phyloP scores from a whole-genome alignment of 2,797 vertebrate species.

The Dipus sagitta region DNA sequence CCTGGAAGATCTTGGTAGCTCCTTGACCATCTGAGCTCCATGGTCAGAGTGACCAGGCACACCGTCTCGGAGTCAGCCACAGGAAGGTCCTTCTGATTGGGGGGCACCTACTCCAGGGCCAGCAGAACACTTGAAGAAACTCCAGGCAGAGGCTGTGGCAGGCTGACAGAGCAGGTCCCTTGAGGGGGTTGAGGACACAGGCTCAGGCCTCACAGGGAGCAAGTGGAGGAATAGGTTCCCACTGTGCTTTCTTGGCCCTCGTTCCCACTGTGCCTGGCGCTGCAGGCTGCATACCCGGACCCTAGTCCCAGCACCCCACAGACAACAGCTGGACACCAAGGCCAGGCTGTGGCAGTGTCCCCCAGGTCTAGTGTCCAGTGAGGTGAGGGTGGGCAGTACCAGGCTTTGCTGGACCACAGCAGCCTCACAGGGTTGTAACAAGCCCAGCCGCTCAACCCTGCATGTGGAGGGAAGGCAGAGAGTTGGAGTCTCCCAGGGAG shows the following conservation, averaged over 20 bases:
- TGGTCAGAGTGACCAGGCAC: background rate
- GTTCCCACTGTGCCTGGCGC: background rate
- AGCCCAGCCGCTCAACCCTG: no score
- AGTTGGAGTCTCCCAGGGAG: background rate
- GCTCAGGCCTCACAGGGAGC: no score
- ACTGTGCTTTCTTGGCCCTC: background rate
- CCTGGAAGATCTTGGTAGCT: no score
- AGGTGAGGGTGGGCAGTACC: background rate
- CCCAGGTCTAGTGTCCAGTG: background rate
- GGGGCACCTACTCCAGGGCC: background rate
- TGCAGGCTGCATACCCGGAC: background rate
- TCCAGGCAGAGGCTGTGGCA: background rate
- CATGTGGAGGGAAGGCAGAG: rapidly evolving
- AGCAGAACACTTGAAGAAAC: background rate
- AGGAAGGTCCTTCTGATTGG: background rate
- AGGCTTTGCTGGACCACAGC: background rate
- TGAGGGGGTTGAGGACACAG: background rate
- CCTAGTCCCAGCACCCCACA: background rate
- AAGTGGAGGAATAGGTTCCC: no score
- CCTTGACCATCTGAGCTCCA: no score
- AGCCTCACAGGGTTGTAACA: rapidly evolving
- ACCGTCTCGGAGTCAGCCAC: rapidly evolving
- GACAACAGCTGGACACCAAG: background rate
- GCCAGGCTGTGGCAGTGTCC: background rate
- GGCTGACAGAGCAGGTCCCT: background rate